These are phyloP conservation scores for Kradibia gibbosae DNA, from an alignment of 1,140 invertebrate genomes.

Conservation along the genomic window DNA sequence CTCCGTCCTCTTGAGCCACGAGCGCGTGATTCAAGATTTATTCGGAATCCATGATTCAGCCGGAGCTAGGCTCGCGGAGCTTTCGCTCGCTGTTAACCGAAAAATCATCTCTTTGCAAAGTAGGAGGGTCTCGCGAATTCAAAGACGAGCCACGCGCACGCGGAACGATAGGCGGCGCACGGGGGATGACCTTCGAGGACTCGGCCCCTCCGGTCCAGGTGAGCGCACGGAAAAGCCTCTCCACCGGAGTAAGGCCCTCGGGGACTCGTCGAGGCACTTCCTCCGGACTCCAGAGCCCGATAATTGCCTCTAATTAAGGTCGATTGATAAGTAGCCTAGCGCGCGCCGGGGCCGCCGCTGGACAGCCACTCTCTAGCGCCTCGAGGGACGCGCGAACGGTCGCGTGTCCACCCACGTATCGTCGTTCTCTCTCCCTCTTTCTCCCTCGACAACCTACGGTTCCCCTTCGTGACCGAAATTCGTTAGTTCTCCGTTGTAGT, in stretches of 20 bases:
- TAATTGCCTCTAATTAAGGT: constrained; percentile 67
- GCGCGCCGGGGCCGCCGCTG: neutral
- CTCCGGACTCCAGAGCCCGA: constrained; percentile 29
- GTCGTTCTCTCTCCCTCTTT: neutral
- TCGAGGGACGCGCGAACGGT: neutral
- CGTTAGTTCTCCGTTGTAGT: neutral
- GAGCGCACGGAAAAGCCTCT: neutral
- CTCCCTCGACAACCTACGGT: neutral
- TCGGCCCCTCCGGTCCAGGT: neutral
- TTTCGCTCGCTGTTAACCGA: too few species aligned
- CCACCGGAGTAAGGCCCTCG: neutral
- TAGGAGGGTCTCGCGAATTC: too few species aligned
- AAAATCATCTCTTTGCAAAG: too few species aligned
- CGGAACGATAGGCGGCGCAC: too few species aligned
- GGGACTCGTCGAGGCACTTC: too few species aligned
- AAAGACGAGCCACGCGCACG: too few species aligned
- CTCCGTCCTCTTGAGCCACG: neutral
- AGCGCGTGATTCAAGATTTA: neutral
- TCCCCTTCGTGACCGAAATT: constrained; percentile 8
- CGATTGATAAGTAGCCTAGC: constrained; percentile 55
- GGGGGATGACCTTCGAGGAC: too few species aligned
- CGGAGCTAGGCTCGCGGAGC: too few species aligned
- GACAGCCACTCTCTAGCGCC: constrained; percentile 12
- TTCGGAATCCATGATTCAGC: neutral
- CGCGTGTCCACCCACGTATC: constrained; percentile 14